A percentile compares a stretch with the other conserved stretches of the same genome.
Evolutionary conservation across 2,797 vertebrate species (phyloP).

Genomic region (Muraenolepis orangiensis): DNA sequence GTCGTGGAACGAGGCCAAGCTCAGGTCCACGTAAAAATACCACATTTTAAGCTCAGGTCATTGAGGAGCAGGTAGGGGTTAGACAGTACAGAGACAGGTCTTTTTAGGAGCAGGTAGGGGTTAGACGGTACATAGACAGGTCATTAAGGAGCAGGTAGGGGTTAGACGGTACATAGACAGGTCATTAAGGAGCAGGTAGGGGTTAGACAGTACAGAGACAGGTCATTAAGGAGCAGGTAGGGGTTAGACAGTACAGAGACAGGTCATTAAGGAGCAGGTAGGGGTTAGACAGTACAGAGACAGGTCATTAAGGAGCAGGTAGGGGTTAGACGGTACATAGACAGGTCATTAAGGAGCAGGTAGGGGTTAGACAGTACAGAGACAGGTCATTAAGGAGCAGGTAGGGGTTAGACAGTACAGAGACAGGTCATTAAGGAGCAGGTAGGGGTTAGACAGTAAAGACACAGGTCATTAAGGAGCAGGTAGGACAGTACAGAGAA

Average conservation of each 20-base stretch:
- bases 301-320: neutral
- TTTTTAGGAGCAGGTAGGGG: neutral
- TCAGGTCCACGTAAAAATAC: neutral
- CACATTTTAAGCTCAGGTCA: too few relatives aligned
- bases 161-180: too few relatives aligned
- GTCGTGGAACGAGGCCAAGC: neutral
- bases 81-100: neutral
- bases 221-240: too few relatives aligned
- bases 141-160: too few relatives aligned
- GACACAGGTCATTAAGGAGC: too few relatives aligned
- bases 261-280: neutral
- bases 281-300: neutral
- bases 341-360: too few relatives aligned
- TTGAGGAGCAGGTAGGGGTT: neutral
- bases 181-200: too few relatives aligned
- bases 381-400: too few relatives aligned
- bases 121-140: too few relatives aligned
- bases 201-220: too few relatives aligned
- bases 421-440: neutral
- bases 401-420: neutral
- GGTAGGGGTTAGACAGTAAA: neutral
- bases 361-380: too few relatives aligned
- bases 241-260: neutral
- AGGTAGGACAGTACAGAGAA: too few relatives aligned
- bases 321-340: neutral